These are phyloP conservation scores for Sminthurinus aureus DNA, from an alignment of 2,888 invertebrate species.

Conservation along the genomic window DNA sequence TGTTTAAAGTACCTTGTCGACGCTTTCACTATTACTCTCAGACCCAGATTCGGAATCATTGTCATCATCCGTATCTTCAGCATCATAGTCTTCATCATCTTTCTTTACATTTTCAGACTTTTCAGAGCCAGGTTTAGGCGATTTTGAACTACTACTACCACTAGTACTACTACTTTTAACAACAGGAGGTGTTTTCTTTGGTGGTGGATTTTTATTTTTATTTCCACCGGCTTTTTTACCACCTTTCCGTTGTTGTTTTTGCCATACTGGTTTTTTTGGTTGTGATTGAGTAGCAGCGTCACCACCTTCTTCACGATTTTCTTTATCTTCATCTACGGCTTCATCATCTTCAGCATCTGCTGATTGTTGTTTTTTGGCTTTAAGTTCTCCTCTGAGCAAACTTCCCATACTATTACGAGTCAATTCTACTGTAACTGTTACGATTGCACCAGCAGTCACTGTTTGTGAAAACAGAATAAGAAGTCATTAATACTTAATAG, in stretches of 20 bases:
- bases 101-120: constrained; percentile 52
- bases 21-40: constrained; percentile 62
- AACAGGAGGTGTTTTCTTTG: constrained; percentile 60
- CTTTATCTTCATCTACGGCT: constrained; percentile 67
- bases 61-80: constrained; percentile 67
- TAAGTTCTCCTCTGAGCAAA: constrained; percentile 80
- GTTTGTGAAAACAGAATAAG: neutral
- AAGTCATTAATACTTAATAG: neutral
- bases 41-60: constrained; percentile 57
- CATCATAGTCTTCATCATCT: constrained; percentile 65
- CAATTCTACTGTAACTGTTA: constrained; percentile 93
- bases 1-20: constrained; percentile 55
- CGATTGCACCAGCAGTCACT: constrained; percentile 94
- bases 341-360: constrained; percentile 63
- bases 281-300: constrained; percentile 24
- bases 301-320: constrained; percentile 63
- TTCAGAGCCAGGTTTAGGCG: constrained; percentile 59
- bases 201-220: constrained; percentile 43
- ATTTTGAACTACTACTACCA: constrained; percentile 56
- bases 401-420: constrained; percentile 83
- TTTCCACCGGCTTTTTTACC: constrained; percentile 58
- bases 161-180: constrained; percentile 57
- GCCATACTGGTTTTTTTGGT: constrained; percentile 81
- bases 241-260: constrained; percentile 72
- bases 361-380: constrained; percentile 67